A percentile compares a stretch with the other conserved stretches of the same genome.
Conservation (phyloP, 2,797 vertebrate species). For the Gephyroberyx darwinii region DNA sequence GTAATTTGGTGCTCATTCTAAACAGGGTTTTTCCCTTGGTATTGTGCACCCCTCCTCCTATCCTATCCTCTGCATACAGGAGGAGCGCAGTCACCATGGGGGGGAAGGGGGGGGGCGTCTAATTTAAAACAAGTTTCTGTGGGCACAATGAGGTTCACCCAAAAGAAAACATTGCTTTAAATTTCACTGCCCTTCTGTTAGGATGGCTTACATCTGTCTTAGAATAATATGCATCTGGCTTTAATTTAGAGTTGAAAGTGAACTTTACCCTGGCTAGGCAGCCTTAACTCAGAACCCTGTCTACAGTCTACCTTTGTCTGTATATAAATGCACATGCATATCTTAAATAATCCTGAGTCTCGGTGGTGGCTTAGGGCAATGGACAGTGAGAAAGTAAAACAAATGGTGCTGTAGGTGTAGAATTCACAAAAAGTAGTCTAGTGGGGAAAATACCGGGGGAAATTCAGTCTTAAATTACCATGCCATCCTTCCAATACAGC, state of each 20-base stretch:
- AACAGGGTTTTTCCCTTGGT: slow-evolving; percentile 49
- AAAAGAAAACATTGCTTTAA: slow-evolving; percentile 68
- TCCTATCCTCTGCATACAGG: neutral
- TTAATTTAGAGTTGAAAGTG: slow-evolving; percentile 53
- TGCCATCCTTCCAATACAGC: slow-evolving; percentile 35
- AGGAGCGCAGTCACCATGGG: slow-evolving; percentile 26
- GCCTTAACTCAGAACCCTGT: slow-evolving; percentile 29
- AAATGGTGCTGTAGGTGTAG: slow-evolving; percentile 52
- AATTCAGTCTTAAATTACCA: slow-evolving; percentile 39
- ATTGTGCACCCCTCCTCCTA: slow-evolving; percentile 36
- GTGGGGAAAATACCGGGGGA: slow-evolving; percentile 42
- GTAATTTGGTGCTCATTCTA: slow-evolving; percentile 66
- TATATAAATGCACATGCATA: neutral
- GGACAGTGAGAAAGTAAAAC: slow-evolving; percentile 29
- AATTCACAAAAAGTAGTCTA: slow-evolving; percentile 39
- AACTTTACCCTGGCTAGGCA: slow-evolving; percentile 59
- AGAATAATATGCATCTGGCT: slow-evolving; percentile 61
- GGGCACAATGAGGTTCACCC: slow-evolving; percentile 60
- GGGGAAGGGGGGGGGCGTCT: slow-evolving; percentile 28
- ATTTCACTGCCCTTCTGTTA: slow-evolving; percentile 59
- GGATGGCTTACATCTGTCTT: slow-evolving; percentile 55
- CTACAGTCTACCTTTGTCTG: slow-evolving; percentile 14
- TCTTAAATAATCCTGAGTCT: slow-evolving; percentile 9
- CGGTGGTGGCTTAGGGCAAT: neutral
- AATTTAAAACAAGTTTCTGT: slow-evolving; percentile 69